Base-by-base conservation (phyloP, 2,797 vertebrate species). In the Scomberomorus guttatus region DNA sequence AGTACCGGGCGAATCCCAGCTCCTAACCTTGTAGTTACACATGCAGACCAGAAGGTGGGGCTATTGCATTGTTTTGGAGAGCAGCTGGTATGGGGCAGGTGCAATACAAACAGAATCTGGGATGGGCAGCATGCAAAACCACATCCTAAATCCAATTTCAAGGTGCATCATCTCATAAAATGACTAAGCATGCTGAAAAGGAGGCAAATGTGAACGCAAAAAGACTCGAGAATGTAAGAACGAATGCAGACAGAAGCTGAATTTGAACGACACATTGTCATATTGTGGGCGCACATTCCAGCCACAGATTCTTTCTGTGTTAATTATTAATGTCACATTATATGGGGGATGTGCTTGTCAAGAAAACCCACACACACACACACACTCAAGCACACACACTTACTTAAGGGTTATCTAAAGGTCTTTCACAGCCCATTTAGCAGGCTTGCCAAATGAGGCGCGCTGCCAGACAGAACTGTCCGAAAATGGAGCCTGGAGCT, bases 361-460 rank as follows among this genome's bases (percentile, higher is more conserved):
- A 57, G 57, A 71, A 65, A 57, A 29, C 61, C 3, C 57, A 2
- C 73, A 27, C 70, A 44, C 79, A 65, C 83, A 34, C 61, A 44
- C 55, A 20, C 76, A 68, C 79, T 54, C 75, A 58, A 18, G 10
- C 64, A 52, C 77, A 69, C 86, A 87, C 79, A 80, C 73, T 69
- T 62, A 88, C 77, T 73, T 72, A 80, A 82, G 85, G 91, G 94
- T 94, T 94, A 94, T 93, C 91, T 90, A 93, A 94, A 94, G 92
- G 93, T 94, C 91, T 90, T 88, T 92, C 88, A 91, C 93, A 84
- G 85, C 67, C 90, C 91, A 93, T 92, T 93, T 91, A 92, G 80
- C 91, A 90, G 83, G 69, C 67, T 79, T 80, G 84, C 90, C 82
- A 88, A 90, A 91, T 89, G 90, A 92, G 85, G 89, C 89, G 42